Conservation (phyloP, 2,888 invertebrate genomes). For the Linnaemya tessellans region DNA sequence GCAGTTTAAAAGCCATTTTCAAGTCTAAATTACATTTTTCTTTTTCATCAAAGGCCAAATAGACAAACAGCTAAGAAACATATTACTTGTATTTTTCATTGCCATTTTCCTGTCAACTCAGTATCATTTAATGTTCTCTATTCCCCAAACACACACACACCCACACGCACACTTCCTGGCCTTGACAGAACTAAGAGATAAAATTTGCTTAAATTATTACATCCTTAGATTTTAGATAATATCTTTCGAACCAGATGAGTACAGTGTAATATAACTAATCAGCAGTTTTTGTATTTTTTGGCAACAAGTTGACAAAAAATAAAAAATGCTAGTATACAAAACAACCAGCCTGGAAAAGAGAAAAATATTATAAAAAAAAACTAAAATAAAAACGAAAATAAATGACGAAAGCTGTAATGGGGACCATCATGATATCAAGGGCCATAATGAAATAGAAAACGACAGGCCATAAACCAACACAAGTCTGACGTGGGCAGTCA, state of each 20-base stretch:
- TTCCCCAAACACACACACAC: constrained; percentile 5
- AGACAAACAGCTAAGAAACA: constrained; percentile 20
- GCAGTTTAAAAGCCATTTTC: constrained; percentile 20
- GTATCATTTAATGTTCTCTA: constrained; percentile 22
- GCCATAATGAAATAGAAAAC: neutral
- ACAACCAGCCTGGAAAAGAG: neutral
- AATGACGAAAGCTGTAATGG: neutral
- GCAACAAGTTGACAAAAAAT: constrained; percentile 56
- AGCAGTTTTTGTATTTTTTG: constrained; percentile 31
- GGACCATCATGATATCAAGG: constrained; percentile 1
- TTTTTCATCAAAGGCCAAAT: neutral
- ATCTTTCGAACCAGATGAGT: constrained; percentile 16
- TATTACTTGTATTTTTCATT: constrained; percentile 9
- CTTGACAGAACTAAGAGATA: constrained; percentile 31
- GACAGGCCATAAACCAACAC: constrained; percentile 27
- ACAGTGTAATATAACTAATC: constrained; percentile 9
- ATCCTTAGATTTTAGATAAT: constrained; percentile 31
- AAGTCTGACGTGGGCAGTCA: constrained; percentile 9
- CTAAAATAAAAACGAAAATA: too few species aligned
- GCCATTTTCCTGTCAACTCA: constrained; percentile 23
- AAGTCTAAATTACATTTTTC: neutral
- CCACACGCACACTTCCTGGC: constrained; percentile 1
- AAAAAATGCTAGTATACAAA: neutral
- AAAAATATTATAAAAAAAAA: neutral
- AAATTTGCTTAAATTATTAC: constrained; percentile 60